Conservation (phyloP, 2,888 invertebrate species). For the Dermolepida albohirtum region DNA sequence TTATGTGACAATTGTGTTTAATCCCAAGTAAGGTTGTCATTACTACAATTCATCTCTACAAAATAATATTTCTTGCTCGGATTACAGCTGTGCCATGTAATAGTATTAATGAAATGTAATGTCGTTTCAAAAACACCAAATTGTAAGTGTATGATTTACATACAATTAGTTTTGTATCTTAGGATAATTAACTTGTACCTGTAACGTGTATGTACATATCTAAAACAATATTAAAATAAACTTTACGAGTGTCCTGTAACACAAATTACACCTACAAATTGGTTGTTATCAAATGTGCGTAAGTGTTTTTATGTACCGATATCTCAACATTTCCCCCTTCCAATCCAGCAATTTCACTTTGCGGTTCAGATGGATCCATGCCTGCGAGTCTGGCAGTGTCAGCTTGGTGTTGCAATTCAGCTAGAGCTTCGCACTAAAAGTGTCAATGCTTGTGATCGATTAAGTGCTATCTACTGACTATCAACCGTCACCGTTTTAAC, state of each 20-base stretch:
- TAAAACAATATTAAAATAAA: no score
- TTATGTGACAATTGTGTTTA: no score
- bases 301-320: constrained; percentile 40
- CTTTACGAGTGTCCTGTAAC: not conserved
- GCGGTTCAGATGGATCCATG: constrained; percentile 35
- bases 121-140: not conserved
- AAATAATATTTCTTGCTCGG: not conserved
- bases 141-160: not conserved
- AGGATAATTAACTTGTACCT: no score
- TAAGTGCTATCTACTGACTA: constrained; percentile 34
- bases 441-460: constrained; percentile 39
- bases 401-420: constrained; percentile 47
- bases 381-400: constrained; percentile 41
- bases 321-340: constrained; percentile 35
- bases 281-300: constrained; percentile 15
- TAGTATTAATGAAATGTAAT: not conserved
- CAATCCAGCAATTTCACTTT: constrained; percentile 36
- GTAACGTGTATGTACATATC: no score
- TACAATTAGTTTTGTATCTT: no score
- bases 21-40: constrained; percentile 2
- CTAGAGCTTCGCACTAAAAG: constrained; percentile 63
- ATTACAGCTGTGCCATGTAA: no score
- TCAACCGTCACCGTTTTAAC: constrained; percentile 34
- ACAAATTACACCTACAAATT: constrained; percentile 6
- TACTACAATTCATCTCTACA: not conserved